Evolutionary conservation across 2,888 invertebrate species (phyloP), one percentile per base, ranked within the genome.

Genomic region (Melinaea menophilus): DNA sequence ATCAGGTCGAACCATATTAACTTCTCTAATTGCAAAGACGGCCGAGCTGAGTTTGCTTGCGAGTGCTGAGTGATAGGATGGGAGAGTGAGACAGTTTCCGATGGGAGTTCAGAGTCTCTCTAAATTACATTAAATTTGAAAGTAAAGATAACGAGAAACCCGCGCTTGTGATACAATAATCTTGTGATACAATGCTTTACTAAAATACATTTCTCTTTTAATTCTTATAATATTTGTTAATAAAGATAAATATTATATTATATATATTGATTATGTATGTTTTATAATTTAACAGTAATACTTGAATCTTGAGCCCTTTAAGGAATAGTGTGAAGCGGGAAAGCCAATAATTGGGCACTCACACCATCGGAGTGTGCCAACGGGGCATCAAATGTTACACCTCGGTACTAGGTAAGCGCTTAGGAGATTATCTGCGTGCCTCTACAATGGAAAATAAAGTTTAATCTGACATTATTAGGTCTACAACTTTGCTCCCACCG

Each of bases 141-240:
- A n/a, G n/a, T n/a, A n/a, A n/a, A n/a, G 58, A 67, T 67, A 65
- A 67, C 65, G 67, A 67, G 65, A 65, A 55, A 65, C 58, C 55
- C n/a, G 51, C 47, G 48, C 48, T 65, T 54, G 58, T 64, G 47
- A 54, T 63, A 67, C 62, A 67, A 65, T 67, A 65, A 67, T 67
- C 54, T 54, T 22, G 22, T 22, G 22, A 22, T 22, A 22, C 22
- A 22, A 46, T 51, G 7, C 5, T 7, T 31, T 22, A n/a, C 1
- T 9, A 51, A 31, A 31, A 3, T 51, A 31, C 11, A 31, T 5
- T 51, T 31, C 7, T 31, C 22, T 13, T 46, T 51, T 31, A 51
- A 51, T 51, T 4, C 22, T 51, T 22, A 31, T 3, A 9, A 41
- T 41, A 31, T 51, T 51, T 51, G 13, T 31, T 7, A 7, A 51